These are phyloP conservation scores for Caenorhabditis brenneri DNA, from an alignment of 1,140 invertebrate genomes.

Conservation along the genomic window DNA sequence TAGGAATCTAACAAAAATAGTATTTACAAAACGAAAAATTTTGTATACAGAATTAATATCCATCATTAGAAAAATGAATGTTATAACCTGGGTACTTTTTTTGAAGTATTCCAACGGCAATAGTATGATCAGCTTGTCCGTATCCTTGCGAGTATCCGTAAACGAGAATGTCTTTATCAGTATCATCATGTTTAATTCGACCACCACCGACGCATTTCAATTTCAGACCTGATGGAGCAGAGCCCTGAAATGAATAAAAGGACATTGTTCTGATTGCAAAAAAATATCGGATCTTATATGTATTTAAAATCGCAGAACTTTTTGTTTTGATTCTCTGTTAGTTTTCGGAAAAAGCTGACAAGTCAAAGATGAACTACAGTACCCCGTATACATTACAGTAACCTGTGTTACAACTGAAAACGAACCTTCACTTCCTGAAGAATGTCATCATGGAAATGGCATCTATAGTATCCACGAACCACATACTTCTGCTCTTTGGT, in stretches of 20 bases:
- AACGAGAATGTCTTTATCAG: conserved; percentile 80
- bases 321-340: too few relatives aligned
- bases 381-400: too few relatives aligned
- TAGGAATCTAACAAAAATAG: background rate
- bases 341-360: too few relatives aligned
- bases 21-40: background rate
- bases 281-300: too few relatives aligned
- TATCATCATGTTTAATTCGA: conserved; percentile 80
- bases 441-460: conserved; percentile 80
- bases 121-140: conserved; percentile 83
- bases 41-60: conserved; percentile 76
- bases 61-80: conserved; percentile 82
- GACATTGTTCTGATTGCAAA: too few relatives aligned
- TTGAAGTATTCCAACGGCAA: conserved; percentile 79
- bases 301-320: too few relatives aligned
- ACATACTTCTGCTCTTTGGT: conserved; percentile 76
- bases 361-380: too few relatives aligned
- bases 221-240: conserved; percentile 75
- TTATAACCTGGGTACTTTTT: conserved; percentile 79
- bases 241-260: conserved; percentile 65
- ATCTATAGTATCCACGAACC: conserved; percentile 79
- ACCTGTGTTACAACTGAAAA: too few relatives aligned
- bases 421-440: conserved; percentile 75
- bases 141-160: conserved; percentile 88
- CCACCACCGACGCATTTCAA: conserved; percentile 83